A percentile compares a stretch with the other conserved stretches of the same genome.
Evolutionary conservation across 2,888 invertebrate genomes (phyloP).

Genomic region (Amphipyra tragopoginis): DNA sequence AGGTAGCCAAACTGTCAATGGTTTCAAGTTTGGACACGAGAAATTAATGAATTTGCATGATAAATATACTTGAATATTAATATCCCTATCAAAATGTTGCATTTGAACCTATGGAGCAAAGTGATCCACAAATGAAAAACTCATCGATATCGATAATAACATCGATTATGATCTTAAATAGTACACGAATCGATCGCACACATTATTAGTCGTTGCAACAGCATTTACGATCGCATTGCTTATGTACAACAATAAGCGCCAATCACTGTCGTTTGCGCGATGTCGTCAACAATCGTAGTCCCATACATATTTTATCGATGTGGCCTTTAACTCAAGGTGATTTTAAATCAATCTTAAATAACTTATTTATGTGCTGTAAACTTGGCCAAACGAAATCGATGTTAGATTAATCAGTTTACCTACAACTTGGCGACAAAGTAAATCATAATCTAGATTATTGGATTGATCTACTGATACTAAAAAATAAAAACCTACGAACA

Average conservation of each 20-base stretch:
- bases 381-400: slow-evolving; percentile 19
- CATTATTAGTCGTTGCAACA: slow-evolving; percentile 55
- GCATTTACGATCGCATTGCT: slow-evolving; percentile 56
- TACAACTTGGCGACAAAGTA: not conserved
- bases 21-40: too few relatives aligned
- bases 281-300: slow-evolving; percentile 56
- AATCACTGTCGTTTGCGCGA: slow-evolving; percentile 50
- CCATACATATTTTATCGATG: slow-evolving; percentile 63
- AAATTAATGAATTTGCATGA: too few relatives aligned
- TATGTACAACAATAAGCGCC: slow-evolving; percentile 55
- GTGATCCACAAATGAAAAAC: too few relatives aligned
- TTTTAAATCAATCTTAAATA: slow-evolving; percentile 58
- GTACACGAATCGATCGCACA: slow-evolving; percentile 45
- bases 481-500: not conserved
- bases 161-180: slow-evolving; percentile 23
- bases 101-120: too few relatives aligned
- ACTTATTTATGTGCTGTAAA: slow-evolving; percentile 25
- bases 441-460: slow-evolving; percentile 3
- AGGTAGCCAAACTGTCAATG: too few relatives aligned
- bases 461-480: not conserved
- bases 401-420: slow-evolving; percentile 4
- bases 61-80: too few relatives aligned
- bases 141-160: slow-evolving; percentile 40
- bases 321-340: slow-evolving; percentile 65
- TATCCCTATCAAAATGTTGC: too few relatives aligned